Evolutionary conservation across 2,797 vertebrate genomes (phyloP), one percentile per base, ranked within the genome.

Genomic region (Gila robusta): DNA sequence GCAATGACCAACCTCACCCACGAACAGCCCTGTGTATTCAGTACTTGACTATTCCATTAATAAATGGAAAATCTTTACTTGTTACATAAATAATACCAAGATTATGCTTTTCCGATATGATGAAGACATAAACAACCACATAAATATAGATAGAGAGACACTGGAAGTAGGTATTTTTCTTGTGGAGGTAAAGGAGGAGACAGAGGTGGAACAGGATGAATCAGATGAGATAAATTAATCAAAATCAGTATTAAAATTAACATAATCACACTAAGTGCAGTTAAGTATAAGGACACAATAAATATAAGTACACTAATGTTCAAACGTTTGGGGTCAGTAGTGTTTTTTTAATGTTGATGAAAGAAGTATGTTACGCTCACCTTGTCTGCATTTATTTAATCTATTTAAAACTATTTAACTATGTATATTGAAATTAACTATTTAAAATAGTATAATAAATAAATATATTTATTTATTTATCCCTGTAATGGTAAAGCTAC

Each of bases 31-130:
- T 79, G 35, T 62, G 14, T 41, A 21, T 64, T 59, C 76, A 78
- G 52, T 23, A 16, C 74, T 26, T 44, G 56, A 62, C 52, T 78
- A 59, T 5, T 78, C 54, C 52, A 59, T 78, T 39, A 59, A 78
- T 39, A 79, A 39, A 21, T 23, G 32, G 32, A 69, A 78, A 19
- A 62, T 28, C 35, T 78, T 78, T 26, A 78, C 12, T 62, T 26
- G 37, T 62, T 37, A 62, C 23, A 41, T 26, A 28, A 72, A 47
- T 72, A 72, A 47, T 26, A 47, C 12, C 0, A 72, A 72, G 6
- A 72, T 47, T 64, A n/a, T 79, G 37, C 37, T 79, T 79, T 41
- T 44, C 26, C n/a, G 11, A 64, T 9, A 28, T 64, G 37, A 78
- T 4, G 0, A 59, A 59, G 74, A 39, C 19, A 37, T 56, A 56